Base-by-base conservation (phyloP, 2,888 invertebrate species). In the Lymantria dispar region DNA sequence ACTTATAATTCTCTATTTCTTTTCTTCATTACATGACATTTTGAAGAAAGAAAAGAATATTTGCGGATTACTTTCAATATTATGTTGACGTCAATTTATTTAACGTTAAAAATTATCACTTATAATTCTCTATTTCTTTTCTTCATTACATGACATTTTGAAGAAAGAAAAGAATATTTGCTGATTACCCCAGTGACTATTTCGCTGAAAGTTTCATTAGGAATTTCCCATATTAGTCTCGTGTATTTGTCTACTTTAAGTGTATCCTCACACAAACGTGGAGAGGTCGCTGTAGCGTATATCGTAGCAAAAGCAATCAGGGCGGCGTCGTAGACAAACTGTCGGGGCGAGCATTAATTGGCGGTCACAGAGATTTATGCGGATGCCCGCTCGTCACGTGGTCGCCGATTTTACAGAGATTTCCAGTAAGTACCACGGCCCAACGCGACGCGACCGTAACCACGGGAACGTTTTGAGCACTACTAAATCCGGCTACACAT, bases 331-430 rank as follows among this genome's bases (percentile, higher is more conserved):
- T 85, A 89, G 88, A 90, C 90, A 90, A 90, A 90, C 87, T 90
- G 90, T 89, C 89, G 89, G 83, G 85, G 85, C 72, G 82, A 78
- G 69, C 85, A 88, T 86, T 91, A 91, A 91, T 91, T 91, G 91
- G 91, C 87, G 90, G 91, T 88, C 85, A 81, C 72, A 58, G 83
- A 90, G 91, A 91, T 91, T 91, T 91, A 91, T 91, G 87, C 87
- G 86, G 83, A 74, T 81, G 76, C 80, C 80, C 80, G 82, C 76
- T 82, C 87, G 83, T 85, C 85, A 84, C 80, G 76, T 76, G 80
- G 77, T 64, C 76, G 78, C 66, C 78, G 78, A 76, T 78, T 74
- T 70, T 70, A 64, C 70, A 67, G 62, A 56, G 51, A 61, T 53
- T 62, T 60, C 56, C 61, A 52, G 61, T 58, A 22, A 22, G 5